Evolutionary conservation across 37 sponge, comb jelly and placozoan genomes (phyloP).

Genomic region (Theonella swinhoei): DNA sequence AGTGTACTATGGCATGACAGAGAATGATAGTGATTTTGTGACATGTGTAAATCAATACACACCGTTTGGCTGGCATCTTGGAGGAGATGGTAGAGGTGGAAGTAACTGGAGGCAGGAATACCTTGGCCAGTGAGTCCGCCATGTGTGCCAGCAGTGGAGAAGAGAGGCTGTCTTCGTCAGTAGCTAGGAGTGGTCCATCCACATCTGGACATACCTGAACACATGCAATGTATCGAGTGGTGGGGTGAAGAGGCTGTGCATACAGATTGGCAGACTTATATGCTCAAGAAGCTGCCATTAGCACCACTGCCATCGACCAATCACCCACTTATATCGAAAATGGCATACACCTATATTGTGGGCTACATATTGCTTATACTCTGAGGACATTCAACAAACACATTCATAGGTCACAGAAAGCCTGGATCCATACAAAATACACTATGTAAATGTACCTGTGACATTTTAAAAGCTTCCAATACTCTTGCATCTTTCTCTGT

Average conservation of each 20-base stretch:
- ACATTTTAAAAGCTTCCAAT: constrained; percentile 54
- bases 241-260: no score
- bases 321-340: background rate
- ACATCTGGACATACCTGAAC: constrained; percentile 35
- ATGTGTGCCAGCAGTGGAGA: constrained; percentile 57
- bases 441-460: constrained; percentile 51
- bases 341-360: background rate
- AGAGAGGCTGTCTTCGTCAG: constrained; percentile 14
- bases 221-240: no score
- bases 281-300: background rate
- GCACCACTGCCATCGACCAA: background rate
- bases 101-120: constrained; percentile 44
- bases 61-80: background rate
- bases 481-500: constrained; percentile 53
- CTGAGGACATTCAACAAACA: no score
- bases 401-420: no score
- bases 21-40: background rate
- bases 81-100: background rate
- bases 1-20: background rate
- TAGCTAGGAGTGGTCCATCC: constrained; percentile 1
- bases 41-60: background rate
- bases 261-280: background rate
- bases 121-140: constrained; percentile 29
- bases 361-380: no score
- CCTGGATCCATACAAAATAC: no score